Percentiles rank a stretch among this genome's conserved stretches.
These are phyloP conservation scores for Nycticebus coucang DNA, from an alignment of 2,113 vertebrate genomes.

Conservation along the genomic window DNA sequence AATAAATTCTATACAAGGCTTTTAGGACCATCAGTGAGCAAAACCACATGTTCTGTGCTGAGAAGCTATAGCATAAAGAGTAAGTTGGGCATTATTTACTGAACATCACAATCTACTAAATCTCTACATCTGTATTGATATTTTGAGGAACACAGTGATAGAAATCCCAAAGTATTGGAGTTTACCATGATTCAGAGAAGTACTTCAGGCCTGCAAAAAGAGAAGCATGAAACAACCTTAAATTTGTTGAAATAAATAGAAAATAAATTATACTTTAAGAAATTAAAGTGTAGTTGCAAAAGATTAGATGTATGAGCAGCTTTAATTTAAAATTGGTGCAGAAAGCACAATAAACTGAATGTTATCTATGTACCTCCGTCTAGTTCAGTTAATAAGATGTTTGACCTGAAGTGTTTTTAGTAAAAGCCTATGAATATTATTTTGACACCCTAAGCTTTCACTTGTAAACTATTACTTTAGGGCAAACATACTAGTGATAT, in stretches of 20 bases:
- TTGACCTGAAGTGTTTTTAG: slow-evolving; percentile 58
- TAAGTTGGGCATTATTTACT: slow-evolving; percentile 21
- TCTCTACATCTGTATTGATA: slow-evolving; percentile 1
- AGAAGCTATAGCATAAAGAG: slow-evolving; percentile 37
- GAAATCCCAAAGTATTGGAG: neutral
- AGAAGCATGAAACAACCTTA: neutral
- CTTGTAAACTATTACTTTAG: slow-evolving; percentile 57
- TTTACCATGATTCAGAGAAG: slow-evolving; percentile 46
- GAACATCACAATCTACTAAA: slow-evolving; percentile 24
- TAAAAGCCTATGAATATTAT: slow-evolving; percentile 49
- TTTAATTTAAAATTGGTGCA: slow-evolving; percentile 51
- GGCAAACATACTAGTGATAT: neutral
- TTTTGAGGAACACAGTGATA: slow-evolving; percentile 54
- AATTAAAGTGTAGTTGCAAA: slow-evolving; percentile 48
- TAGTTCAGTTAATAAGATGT: slow-evolving; percentile 41
- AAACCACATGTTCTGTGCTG: neutral
- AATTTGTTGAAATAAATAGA: slow-evolving; percentile 52
- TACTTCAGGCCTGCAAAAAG: neutral
- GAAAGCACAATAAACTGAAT: slow-evolving; percentile 49
- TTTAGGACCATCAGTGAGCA: slow-evolving; percentile 27
- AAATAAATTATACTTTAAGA: slow-evolving; percentile 41
- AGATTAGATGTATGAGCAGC: neutral
- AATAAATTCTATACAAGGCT: neutral
- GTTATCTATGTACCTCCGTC: slow-evolving; percentile 33
- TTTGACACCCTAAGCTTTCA: slow-evolving; percentile 50